phyloP scores from a whole-genome alignment of 2,113 vertebrate genomes.

The Terrapene triunguis region DNA sequence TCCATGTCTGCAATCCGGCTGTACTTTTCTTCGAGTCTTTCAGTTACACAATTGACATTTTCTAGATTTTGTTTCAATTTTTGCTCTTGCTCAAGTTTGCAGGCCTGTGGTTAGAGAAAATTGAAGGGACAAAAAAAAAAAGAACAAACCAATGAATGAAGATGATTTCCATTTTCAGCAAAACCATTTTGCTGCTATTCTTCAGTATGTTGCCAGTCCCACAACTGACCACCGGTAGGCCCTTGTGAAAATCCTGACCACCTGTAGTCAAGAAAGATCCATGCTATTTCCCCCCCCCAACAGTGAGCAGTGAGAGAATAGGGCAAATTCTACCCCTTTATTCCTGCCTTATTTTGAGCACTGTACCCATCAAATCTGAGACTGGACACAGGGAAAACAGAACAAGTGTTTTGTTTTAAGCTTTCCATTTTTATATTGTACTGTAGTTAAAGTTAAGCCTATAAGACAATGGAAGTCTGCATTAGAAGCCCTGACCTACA shows the following conservation, averaged over 20 bases:
- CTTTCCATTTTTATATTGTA: neutral
- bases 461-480: neutral
- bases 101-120: slow-evolving; percentile 36
- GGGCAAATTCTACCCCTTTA: neutral
- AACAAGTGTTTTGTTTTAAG: neutral
- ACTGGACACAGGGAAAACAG: neutral
- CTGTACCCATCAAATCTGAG: neutral
- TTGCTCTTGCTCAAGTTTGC: slow-evolving; percentile 66
- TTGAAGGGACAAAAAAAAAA: neutral
- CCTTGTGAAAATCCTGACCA: neutral
- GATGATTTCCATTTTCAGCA: neutral
- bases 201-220: neutral
- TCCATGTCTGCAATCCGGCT: slow-evolving; percentile 66
- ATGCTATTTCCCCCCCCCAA: neutral
- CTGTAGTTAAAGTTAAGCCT: neutral
- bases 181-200: neutral
- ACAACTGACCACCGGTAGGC: neutral
- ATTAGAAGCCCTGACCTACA: neutral
- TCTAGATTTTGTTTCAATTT: slow-evolving; percentile 55
- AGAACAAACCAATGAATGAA: neutral
- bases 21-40: slow-evolving; percentile 67
- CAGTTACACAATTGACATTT: slow-evolving; percentile 25
- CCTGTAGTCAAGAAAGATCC: neutral
- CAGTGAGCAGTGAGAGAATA: accelerated
- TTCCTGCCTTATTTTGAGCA: neutral